Conservation (phyloP, 1,140 invertebrate species). For the Maconellicoccus hirsutus region DNA sequence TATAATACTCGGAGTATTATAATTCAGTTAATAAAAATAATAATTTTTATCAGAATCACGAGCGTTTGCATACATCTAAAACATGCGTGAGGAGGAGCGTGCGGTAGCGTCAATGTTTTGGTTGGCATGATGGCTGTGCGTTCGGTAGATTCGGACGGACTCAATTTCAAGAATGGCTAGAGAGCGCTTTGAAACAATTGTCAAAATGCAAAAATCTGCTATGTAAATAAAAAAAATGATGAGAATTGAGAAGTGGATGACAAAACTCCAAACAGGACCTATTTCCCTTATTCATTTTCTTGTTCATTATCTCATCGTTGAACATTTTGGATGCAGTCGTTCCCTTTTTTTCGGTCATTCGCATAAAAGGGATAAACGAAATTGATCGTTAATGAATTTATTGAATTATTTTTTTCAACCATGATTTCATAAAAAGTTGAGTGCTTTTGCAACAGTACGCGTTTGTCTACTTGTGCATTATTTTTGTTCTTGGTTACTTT, state of each 20-base stretch:
- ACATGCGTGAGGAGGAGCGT: too few species aligned
- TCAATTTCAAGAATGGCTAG: too few species aligned
- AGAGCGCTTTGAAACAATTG: neutral
- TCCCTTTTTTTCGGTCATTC: slow-evolving; percentile 18
- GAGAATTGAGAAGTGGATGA: too few species aligned
- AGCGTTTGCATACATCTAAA: too few species aligned
- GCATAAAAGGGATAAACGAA: neutral
- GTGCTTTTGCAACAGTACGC: too few species aligned
- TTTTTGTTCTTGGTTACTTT: neutral
- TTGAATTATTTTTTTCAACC: neutral
- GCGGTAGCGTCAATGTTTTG: too few species aligned
- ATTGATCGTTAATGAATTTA: neutral
- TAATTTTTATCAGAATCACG: too few species aligned
- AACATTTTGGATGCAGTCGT: neutral
- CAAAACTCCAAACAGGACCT: neutral
- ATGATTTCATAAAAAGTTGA: neutral
- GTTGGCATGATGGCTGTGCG: too few species aligned
- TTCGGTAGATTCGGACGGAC: too few species aligned
- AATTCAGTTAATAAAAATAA: too few species aligned
- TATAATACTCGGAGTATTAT: too few species aligned
- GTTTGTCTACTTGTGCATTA: neutral
- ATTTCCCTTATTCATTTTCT: neutral
- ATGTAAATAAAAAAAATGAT: slow-evolving; percentile 10
- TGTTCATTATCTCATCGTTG: slow-evolving; percentile 4
- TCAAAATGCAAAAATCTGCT: too few species aligned